A percentile compares a stretch with the other conserved stretches of the same genome.
Evolutionary conservation across 2,797 vertebrate species (phyloP).

Genomic region (Australoheros facetus): DNA sequence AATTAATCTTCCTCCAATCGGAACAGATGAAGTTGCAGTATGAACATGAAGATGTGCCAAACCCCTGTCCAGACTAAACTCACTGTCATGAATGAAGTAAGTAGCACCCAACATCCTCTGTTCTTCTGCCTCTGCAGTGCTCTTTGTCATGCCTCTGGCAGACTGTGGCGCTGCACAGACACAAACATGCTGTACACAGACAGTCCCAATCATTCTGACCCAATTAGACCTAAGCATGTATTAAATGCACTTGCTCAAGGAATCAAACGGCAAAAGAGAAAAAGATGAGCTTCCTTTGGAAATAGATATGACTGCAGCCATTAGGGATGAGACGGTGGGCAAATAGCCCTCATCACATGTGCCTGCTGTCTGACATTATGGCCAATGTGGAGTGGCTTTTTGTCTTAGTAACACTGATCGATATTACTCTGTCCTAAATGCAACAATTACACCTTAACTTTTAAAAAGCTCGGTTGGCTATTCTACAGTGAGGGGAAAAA

Average conservation of each 20-base stretch:
- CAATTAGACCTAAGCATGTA: conserved; percentile 25
- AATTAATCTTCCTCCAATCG: conserved; percentile 40
- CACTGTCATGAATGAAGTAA: conserved; percentile 16
- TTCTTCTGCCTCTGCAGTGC: neutral
- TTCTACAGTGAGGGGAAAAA: conserved; percentile 27
- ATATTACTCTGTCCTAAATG: conserved; percentile 58
- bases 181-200: neutral
- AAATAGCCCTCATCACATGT: conserved; percentile 38
- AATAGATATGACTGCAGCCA: conserved; percentile 14
- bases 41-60: conserved; percentile 12
- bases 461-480: conserved; percentile 53
- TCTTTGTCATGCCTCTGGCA: conserved; percentile 9
- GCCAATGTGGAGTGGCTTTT: conserved; percentile 24
- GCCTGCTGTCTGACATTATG: conserved; percentile 31
- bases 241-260: conserved; percentile 32
- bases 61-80: neutral
- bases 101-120: neutral
- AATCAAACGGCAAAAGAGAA: conserved; percentile 23
- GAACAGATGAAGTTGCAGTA: neutral
- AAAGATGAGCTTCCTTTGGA: conserved; percentile 4
- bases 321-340: conserved; percentile 9
- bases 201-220: conserved; percentile 31
- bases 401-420: conserved; percentile 36
- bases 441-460: conserved; percentile 65
- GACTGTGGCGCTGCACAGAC: neutral